Evolutionary conservation across 2,797 vertebrate genomes (phyloP), one percentile per base, ranked within the genome.

Genomic region (Lacerta agilis): DNA sequence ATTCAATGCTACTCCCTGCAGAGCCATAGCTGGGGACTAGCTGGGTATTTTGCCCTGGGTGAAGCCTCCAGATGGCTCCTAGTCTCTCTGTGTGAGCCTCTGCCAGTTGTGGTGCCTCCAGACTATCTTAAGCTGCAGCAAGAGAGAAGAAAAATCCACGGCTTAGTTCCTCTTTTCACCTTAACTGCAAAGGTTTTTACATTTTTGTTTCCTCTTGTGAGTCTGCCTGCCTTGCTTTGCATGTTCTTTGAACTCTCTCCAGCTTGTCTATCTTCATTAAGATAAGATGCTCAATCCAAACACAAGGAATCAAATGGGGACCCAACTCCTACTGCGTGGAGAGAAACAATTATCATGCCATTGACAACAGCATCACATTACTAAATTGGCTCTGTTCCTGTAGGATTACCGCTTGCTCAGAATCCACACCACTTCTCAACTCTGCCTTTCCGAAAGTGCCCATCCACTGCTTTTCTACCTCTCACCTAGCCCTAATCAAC

Each of bases 331-430:
- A 0, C 85, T 33, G 87, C 82, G 90, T 92, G 93, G 94, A 92
- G 89, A 89, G 86, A 93, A 94, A 91, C 94, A 93, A 95, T 95
- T 94, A 94, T 90, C 92, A 94, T 82, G 86, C 93, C 94, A 88
- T n/a, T 76, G 87, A 94, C 95, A 92, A 94, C 90, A 92, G 90
- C 84, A 90, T 95, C 83, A 83, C 92, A 92, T 82, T 96, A 94
- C 89, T 95, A 91, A 95, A 93, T 91, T 89, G 93, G 93, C 94
- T 79, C 85, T 38, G 91, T 87, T 92, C 91, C 92, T 89, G 86
- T 11, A 92, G 91, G 87, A 90, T 89, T 84, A 87, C 84, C 89
- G 77, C 83, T 94, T 90, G 92, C 85, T 86, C 87, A 94, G 88
- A 87, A 93, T 92, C 25, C 43, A 3, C 11, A 5, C 92, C 90